Conservation (phyloP, 2,797 vertebrate genomes). For the Toxotes lorentzi region DNA sequence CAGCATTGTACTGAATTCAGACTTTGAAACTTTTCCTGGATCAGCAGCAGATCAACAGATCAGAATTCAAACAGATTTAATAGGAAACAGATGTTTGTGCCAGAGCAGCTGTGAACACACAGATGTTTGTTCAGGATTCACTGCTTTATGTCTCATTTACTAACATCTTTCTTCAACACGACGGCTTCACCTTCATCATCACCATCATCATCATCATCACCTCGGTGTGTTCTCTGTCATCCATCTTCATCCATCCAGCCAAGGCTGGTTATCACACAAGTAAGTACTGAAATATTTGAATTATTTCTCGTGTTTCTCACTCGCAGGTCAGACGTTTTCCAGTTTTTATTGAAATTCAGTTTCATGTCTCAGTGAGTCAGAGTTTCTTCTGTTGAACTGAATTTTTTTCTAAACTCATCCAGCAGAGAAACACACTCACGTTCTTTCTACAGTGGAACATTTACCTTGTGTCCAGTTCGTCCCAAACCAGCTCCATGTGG, state of each 20-base stretch:
- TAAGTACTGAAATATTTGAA: conserved; percentile 67
- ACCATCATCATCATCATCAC: conserved; percentile 10
- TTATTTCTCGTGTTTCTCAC: no score
- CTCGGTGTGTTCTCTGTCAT: conserved; percentile 30
- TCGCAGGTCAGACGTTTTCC: no score
- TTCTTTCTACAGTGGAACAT: no score
- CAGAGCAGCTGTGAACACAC: not conserved
- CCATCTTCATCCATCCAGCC: conserved; percentile 75
- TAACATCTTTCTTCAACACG: conserved; percentile 17
- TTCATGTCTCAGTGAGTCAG: no score
- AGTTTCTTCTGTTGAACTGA: no score
- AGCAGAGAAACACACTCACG: no score
- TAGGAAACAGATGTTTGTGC: not conserved
- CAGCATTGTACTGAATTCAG: not conserved
- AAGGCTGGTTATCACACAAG: conserved; percentile 85
- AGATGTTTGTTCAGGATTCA: conserved; percentile 16
- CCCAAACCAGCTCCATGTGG: no score
- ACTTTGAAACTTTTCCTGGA: not conserved
- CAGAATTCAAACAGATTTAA: no score
- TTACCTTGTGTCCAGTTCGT: no score
- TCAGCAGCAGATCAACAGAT: not conserved
- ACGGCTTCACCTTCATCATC: conserved; percentile 43
- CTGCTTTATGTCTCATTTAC: conserved; percentile 44
- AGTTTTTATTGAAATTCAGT: no score
- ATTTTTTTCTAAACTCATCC: no score